Evolutionary conservation across 1,140 invertebrate genomes (phyloP), one percentile per base, ranked within the genome.

Genomic region (Pinna nobilis): DNA sequence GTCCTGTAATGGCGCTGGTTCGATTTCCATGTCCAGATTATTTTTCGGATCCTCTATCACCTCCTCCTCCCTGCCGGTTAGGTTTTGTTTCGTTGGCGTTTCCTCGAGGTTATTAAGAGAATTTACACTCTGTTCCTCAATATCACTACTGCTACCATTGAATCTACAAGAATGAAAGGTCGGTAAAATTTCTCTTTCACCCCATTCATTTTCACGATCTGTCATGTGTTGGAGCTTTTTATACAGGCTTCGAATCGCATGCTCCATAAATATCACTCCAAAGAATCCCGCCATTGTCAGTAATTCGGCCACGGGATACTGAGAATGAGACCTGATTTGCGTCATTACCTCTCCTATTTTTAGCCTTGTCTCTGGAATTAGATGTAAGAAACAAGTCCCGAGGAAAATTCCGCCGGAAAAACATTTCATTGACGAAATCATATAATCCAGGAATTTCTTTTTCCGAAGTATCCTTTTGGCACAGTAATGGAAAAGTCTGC

Each of bases 341-440:
- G 77, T 49, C 74, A 87, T 77, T 18, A 87, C 76, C 18, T 78
- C 79, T 15, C 80, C 79, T 1, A 92, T 80, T 67, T 84, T 87
- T 15, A 87, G 82, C 35, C 88, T 76, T 1, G 91, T 91, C 79
- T 92, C 91, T 2, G 92, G 92, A 69, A 92, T 88, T 28, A 92
- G 80, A 80, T 92, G 91, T 6, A 92, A 82, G 55, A 92, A 88
- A 73, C 91, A 91, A 3, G 91, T 91, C 11, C 87, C 91, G 15
- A 92, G 84, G 81, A 92, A 92, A 49, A 92, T 90, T 47, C 91
- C 92, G 15, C 91, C 91, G 41, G 91, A 91, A 78, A 92, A 92
- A 78, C 92, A 88, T 41, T 83, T 81, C 33, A 84, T 78, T 20
- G 84, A 80, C 55, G 78, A 81, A 37, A 86, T 77, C 28, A 84